A percentile compares a stretch with the other conserved stretches of the same genome.
These are phyloP conservation scores for Pachymerium ferrugineum DNA, from an alignment of 2,888 invertebrate species.

Conservation along the genomic window DNA sequence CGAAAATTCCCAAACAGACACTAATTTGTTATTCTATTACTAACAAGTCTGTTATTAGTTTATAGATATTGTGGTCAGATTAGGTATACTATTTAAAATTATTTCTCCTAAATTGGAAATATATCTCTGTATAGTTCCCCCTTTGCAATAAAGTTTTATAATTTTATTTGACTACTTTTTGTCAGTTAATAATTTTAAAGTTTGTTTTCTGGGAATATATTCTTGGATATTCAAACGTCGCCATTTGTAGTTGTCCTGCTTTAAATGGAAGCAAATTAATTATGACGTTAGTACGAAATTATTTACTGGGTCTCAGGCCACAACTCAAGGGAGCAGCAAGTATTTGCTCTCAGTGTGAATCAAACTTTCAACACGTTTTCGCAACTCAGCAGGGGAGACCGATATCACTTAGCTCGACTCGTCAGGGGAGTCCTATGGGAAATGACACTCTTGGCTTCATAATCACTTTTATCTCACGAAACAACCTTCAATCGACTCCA, in stretches of 20 bases:
- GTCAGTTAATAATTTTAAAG: too few relatives aligned
- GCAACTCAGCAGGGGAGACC: slow-evolving; percentile 4
- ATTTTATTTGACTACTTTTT: too few relatives aligned
- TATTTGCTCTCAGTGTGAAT: slow-evolving; percentile 9
- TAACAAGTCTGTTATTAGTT: too few relatives aligned
- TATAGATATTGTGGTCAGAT: too few relatives aligned
- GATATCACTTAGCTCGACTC: neutral
- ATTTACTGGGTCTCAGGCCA: neutral
- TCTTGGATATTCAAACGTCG: too few relatives aligned
- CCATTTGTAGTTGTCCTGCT: neutral
- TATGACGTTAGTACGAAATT: neutral
- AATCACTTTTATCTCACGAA: slow-evolving; percentile 7
- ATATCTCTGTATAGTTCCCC: too few relatives aligned
- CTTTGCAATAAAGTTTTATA: too few relatives aligned
- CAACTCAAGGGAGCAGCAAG: neutral
- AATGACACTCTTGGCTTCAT: slow-evolving; percentile 13
- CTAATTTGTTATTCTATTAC: too few relatives aligned
- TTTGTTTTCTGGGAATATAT: neutral
- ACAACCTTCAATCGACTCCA: neutral
- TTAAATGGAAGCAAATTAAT: slow-evolving; percentile 1
- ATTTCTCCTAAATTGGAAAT: too few relatives aligned
- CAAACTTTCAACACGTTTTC: slow-evolving; percentile 13
- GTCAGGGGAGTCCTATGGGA: neutral
- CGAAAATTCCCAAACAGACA: too few relatives aligned
- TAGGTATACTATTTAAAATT: too few relatives aligned